phyloP scores from a whole-genome alignment of 1,140 invertebrate species.

The Zaprionus davidi region DNA sequence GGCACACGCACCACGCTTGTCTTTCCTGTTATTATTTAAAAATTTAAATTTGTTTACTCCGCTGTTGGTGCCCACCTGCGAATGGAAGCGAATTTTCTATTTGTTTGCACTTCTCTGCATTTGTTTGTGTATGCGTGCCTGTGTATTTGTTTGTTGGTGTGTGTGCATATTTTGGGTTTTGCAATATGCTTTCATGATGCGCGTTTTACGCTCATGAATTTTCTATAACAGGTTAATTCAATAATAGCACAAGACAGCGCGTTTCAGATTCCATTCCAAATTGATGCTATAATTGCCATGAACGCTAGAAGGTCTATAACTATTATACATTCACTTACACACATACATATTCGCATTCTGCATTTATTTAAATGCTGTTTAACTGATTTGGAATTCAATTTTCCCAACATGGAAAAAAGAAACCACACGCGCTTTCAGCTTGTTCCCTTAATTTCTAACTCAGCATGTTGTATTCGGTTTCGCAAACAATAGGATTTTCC shows the following conservation, averaged over 20 bases:
- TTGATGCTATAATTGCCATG: slow-evolving; percentile 36
- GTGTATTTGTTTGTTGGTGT: background rate
- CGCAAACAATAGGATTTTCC: slow-evolving; percentile 33
- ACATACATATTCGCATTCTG: background rate
- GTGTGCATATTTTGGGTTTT: slow-evolving; percentile 4
- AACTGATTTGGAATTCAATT: slow-evolving; percentile 70
- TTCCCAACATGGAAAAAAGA: slow-evolving; percentile 38
- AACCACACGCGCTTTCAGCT: slow-evolving; percentile 44
- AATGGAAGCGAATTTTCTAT: slow-evolving; percentile 6
- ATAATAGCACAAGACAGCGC: slow-evolving; percentile 17
- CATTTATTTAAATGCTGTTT: slow-evolving; percentile 13
- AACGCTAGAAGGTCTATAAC: slow-evolving; percentile 5
- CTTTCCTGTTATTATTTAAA: slow-evolving; percentile 19
- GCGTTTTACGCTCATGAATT: slow-evolving; percentile 51
- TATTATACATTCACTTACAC: background rate
- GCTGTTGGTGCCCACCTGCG: slow-evolving; percentile 5
- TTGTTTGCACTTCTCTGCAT: slow-evolving; percentile 45
- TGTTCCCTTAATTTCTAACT: slow-evolving; percentile 38
- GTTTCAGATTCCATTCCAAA: slow-evolving; percentile 9
- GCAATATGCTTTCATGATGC: slow-evolving; percentile 60
- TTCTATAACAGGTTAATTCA: slow-evolving; percentile 62
- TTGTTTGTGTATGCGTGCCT: slow-evolving; percentile 32
- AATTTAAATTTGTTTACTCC: slow-evolving; percentile 19
- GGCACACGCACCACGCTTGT: background rate
- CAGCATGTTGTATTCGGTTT: slow-evolving; percentile 35